These are phyloP conservation scores for Calidris pugnax DNA, from an alignment of 2,113 vertebrate species.

Conservation along the genomic window DNA sequence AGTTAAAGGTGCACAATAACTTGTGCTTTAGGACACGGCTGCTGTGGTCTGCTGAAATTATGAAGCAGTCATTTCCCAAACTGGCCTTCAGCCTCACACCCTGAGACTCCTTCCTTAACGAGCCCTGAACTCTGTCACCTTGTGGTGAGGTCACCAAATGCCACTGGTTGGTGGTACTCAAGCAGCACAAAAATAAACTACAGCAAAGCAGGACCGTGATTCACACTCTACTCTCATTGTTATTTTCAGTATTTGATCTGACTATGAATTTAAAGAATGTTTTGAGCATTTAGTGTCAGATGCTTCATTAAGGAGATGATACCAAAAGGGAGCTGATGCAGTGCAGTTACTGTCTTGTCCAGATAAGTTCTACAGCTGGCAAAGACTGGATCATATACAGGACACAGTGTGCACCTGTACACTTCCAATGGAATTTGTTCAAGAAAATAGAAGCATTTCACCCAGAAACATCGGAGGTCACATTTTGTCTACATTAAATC, in stretches of 20 bases:
- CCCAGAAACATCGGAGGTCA: conserved; percentile 58
- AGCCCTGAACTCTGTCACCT: background rate
- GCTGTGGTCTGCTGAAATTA: background rate
- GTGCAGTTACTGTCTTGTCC: background rate
- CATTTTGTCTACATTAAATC: conserved; percentile 68
- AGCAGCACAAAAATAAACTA: conserved; percentile 45
- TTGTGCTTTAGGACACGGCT: background rate
- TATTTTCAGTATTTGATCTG: background rate
- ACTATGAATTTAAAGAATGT: background rate
- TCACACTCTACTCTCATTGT: background rate
- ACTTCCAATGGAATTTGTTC: conserved; percentile 55
- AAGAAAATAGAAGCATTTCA: conserved; percentile 66
- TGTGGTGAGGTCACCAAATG: conserved; percentile 3
- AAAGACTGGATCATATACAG: background rate
- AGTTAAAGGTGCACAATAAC: background rate
- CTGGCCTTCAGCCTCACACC: background rate
- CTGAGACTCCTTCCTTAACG: background rate
- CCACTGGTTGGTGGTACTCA: background rate
- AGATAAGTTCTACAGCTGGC: background rate
- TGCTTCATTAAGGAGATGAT: background rate
- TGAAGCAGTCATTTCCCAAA: background rate
- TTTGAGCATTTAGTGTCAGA: background rate
- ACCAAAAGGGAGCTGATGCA: background rate
- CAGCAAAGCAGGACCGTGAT: background rate
- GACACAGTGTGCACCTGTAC: conserved; percentile 50